Evolutionary conservation across 2,797 vertebrate species (phyloP).

Genomic region (Percopsis omiscomaycus): DNA sequence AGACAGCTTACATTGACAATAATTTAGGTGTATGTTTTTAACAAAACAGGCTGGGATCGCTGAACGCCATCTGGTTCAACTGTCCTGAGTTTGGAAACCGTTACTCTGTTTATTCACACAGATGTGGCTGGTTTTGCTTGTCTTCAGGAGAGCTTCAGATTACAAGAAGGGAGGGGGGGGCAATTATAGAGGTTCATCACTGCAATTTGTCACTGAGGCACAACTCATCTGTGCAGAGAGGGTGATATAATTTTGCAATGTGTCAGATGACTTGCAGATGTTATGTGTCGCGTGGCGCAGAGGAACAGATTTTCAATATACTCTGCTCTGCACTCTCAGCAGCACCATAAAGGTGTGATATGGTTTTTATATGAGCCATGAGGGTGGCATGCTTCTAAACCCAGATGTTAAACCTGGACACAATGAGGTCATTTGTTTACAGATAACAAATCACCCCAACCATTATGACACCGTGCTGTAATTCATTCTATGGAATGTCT

Average conservation of each 20-base stretch:
- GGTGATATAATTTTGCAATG: conserved; percentile 53
- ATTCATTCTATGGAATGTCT: conserved; percentile 8
- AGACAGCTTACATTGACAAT: background rate
- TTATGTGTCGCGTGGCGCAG: conserved; percentile 47
- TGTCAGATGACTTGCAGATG: conserved; percentile 67
- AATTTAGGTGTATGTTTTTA: background rate
- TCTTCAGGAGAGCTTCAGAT: conserved; percentile 37
- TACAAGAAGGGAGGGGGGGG: conserved; percentile 29
- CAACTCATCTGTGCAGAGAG: conserved; percentile 57
- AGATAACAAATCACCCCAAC: conserved; percentile 2
- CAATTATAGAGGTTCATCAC: conserved; percentile 71
- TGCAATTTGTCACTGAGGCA: conserved; percentile 65
- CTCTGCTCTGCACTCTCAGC: conserved; percentile 50
- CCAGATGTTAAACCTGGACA: conserved; percentile 44
- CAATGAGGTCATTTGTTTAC: conserved; percentile 16
- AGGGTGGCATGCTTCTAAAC: conserved; percentile 11
- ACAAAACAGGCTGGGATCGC: background rate
- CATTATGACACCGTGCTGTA: background rate
- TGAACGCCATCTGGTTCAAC: background rate
- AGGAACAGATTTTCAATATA: conserved; percentile 57
- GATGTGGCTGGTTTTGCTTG: conserved; percentile 39
- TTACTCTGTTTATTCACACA: conserved; percentile 42
- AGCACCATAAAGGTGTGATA: conserved; percentile 34
- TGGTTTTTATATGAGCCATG: conserved; percentile 27
- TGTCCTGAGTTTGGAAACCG: conserved; percentile 28